Evolutionary conservation across 1,140 invertebrate genomes (phyloP), one percentile per base, ranked within the genome.

Genomic region (Meloidogyne exigua): DNA sequence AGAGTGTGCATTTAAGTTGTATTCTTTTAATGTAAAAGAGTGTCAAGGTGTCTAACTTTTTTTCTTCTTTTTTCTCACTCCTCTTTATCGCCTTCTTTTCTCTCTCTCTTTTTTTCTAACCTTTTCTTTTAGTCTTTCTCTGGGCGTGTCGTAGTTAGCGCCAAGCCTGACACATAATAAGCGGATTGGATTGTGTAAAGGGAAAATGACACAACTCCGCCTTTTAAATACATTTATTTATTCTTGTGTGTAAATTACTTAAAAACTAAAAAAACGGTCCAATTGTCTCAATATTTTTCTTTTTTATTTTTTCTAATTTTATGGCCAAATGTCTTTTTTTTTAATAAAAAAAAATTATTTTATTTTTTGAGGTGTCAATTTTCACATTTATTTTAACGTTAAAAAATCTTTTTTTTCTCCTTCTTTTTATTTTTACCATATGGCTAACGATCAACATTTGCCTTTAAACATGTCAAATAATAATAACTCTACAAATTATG

Each of bases 121-220:
- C 57, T n/a, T n/a, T n/a, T n/a, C n/a, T n/a, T n/a, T n/a, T n/a
- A n/a, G n/a, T n/a, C n/a, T n/a, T n/a, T n/a, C n/a, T n/a, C n/a
- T 42, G 49, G 49, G 49, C 26, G 49, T 73, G 71, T 73, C 71
- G 57, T 57, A 36, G 12, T 73, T 57, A 44, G 71, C 71, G 71
- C 57, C 57, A 57, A 73, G 21, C 36, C 39, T 49, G 57, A 73
- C 71, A 73, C 71, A 73, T 73, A n/a, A n/a, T n/a, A 73, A 73
- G 71, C 71, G 57, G 71, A 73, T 73, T 73, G 71, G 39, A 36
- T 62, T 23, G 71, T 36, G 57, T n/a, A n/a, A n/a, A n/a, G 10
- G 57, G 62, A 18, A 62, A 65, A 64, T 32, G 28, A 39, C 9
- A 28, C 71, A 39, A 13, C 49, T 15, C 36, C 68, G 28, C 68